Evolutionary conservation across 1,140 invertebrate species (phyloP).

Genomic region (Calycopis cecrops): DNA sequence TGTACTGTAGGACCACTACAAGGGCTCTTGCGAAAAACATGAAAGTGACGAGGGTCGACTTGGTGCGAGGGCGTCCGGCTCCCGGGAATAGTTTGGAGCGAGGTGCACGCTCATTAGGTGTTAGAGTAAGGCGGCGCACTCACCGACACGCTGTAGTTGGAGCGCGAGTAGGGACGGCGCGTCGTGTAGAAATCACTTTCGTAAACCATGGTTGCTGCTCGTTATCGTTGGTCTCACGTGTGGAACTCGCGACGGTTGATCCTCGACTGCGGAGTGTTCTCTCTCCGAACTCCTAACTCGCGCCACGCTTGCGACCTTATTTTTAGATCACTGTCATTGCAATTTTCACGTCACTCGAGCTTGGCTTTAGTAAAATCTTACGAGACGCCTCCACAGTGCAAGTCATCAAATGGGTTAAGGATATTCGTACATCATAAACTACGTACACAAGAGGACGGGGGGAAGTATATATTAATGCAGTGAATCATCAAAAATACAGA

Average conservation of each 20-base stretch:
- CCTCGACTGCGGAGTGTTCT: slow-evolving; percentile 56
- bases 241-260: slow-evolving; percentile 62
- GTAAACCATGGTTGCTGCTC: slow-evolving; percentile 86
- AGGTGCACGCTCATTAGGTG: slow-evolving; percentile 54
- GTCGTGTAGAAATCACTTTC: slow-evolving; percentile 92
- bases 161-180: slow-evolving; percentile 84
- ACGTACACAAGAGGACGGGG: slow-evolving; percentile 36
- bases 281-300: slow-evolving; percentile 26
- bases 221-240: slow-evolving; percentile 47
- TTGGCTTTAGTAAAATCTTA: slow-evolving; percentile 42
- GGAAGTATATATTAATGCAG: slow-evolving; percentile 26
- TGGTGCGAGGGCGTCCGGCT: slow-evolving; percentile 67
- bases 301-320: slow-evolving; percentile 56
- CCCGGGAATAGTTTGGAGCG: slow-evolving; percentile 60
- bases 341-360: slow-evolving; percentile 64
- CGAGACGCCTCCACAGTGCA: slow-evolving; percentile 37
- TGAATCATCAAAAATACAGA: slow-evolving; percentile 18
- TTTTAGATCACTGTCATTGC: slow-evolving; percentile 73
- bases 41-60: slow-evolving; percentile 46
- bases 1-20: slow-evolving; percentile 26
- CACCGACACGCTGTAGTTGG: slow-evolving; percentile 87
- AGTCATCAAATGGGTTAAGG: slow-evolving; percentile 64
- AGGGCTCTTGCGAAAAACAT: slow-evolving; percentile 33
- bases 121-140: slow-evolving; percentile 70
- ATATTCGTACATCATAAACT: slow-evolving; percentile 37